Base-by-base conservation (phyloP, 2,888 invertebrate species). In the Drosophila ustulata region DNA sequence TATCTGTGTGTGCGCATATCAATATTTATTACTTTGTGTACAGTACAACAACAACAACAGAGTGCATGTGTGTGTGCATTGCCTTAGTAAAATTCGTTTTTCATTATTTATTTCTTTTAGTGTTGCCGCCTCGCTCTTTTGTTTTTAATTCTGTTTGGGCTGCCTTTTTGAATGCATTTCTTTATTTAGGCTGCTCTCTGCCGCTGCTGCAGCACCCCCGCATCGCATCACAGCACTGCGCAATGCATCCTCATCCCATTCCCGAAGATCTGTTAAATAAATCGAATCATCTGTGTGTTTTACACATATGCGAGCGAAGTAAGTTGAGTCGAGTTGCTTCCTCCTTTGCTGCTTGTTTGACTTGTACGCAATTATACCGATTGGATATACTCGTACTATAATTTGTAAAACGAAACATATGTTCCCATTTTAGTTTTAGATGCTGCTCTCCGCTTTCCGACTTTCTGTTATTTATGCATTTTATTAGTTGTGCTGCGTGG, bases 331-430 rank as follows among this genome's bases (percentile, higher is more conserved):
- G 30, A 30, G 30, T 52, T 58, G 61, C 58, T 62, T 71, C 65
- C 50, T 47, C 34, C 25, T 58, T 47, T 58, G 9, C 39, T 1
- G 2, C 39, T 41, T 41, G 55, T 25, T 47, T 47, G 46, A 39
- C 49, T 51, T 55, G 37, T 34, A 58, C 80, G 72, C 80, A 83
- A 87, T 87, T 81, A 83, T 83, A 71, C 76, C 81, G 81, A 86
- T 87, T 84, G 84, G 81, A 83, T 85, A 78, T 63, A 56, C 55
- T 45, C 25, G 45, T 49, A 49, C 32, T 87, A 76, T 82, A 85
- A 82, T 82, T 85, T 85, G 82, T 88, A 88, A 88, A 63, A 63
- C 70, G 80, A 86, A 85, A 88, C 84, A 85, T 85, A 81, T 85
- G 84, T 88, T 85, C 77, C 77, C 74, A 83, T 82, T 88, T 86